These are phyloP conservation scores for Poeciliopsis presidionis DNA, from an alignment of 2,797 vertebrate genomes.

Conservation along the genomic window DNA sequence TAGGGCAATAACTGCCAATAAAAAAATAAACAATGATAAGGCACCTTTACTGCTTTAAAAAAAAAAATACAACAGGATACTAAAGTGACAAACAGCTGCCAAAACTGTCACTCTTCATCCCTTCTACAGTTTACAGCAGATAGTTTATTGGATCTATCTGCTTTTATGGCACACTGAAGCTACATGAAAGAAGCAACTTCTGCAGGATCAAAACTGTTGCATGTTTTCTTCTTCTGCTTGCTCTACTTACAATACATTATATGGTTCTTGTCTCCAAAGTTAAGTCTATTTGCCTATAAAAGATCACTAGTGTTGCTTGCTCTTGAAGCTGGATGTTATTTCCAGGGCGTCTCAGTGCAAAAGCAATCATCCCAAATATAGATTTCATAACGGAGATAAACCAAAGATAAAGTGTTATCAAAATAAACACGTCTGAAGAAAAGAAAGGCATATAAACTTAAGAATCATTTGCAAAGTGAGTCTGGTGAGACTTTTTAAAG, in stretches of 20 bases:
- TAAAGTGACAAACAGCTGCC: background rate
- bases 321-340: conserved; percentile 13
- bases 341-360: background rate
- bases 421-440: background rate
- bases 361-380: background rate
- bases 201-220: conserved; percentile 2
- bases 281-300: conserved; percentile 1
- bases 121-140: no score
- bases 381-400: background rate
- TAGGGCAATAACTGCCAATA: conserved; percentile 9
- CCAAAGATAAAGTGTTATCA: background rate
- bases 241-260: conserved; percentile 25
- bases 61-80: conserved; percentile 4
- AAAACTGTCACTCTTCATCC: background rate
- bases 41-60: conserved; percentile 28
- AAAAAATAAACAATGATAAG: conserved; percentile 20
- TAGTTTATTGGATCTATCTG: conserved; percentile 3
- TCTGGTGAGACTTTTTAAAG: background rate
- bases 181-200: background rate
- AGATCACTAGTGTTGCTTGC: background rate
- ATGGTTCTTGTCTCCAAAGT: conserved; percentile 20
- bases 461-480: background rate
- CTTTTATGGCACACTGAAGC: conserved; percentile 1
- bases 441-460: background rate
- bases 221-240: conserved; percentile 5